Base-by-base conservation (phyloP, 2,888 invertebrate species). In the Junonia oenone region DNA sequence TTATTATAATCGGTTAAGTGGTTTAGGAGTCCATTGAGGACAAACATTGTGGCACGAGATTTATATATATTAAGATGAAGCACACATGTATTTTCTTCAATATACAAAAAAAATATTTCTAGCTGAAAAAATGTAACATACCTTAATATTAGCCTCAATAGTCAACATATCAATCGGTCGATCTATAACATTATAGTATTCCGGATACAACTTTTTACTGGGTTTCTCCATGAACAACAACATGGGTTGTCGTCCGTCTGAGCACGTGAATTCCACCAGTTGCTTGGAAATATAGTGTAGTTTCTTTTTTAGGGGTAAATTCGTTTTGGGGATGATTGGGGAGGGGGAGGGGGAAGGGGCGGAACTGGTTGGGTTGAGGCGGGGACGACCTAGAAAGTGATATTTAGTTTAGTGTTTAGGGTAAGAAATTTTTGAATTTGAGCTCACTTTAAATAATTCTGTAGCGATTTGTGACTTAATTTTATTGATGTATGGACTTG, bases 191-290 rank as follows among this genome's bases (percentile, higher is more conserved):
- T 96, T 95, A 80, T 98, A 99, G 78, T 99, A 99, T 77, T 98
- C 98, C 0, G 98, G 97, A 76, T 99, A 99, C 29, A 97, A 89
- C 75, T 98, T 97, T 78, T 96, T 96, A 26, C 97, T 97, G 0
- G 99, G 99, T 72, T 98, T 97, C 78, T 98, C 97, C 96, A 99
- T 96, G 76, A 99, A 99, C 68, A 97, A 93, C 55, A 97, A 88
- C 91, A 98, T 96, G 0, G 98, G 96, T 67, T 96, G 94, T 11
- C 99, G 91, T 0, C 96, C 97, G 67, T 95, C 95, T 38, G 87
- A 84, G 60, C 90, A 91, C 0, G 90, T 88, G 71, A 84, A 90
- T 40, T 91, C 91, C 0, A 91, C 70, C 54, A 91, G 64, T 45
- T 90, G 90, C 15, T 83, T 97, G 66, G 97, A 97, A 51, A 99